phyloP scores from a whole-genome alignment of 2,797 vertebrate genomes.

The Artibeus lituratus region DNA sequence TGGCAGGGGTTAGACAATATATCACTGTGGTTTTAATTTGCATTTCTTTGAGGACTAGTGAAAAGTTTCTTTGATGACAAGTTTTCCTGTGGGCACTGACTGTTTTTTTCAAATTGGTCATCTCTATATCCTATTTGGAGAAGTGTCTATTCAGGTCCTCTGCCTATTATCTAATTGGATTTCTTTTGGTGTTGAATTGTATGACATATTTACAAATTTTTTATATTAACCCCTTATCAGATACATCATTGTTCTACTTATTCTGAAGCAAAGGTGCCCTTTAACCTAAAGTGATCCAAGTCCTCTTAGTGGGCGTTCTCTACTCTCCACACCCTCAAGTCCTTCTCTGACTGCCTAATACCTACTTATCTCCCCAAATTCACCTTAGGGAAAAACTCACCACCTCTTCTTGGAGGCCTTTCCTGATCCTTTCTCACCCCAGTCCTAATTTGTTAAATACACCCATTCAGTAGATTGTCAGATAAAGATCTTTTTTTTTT shows the following conservation, averaged over 20 bases:
- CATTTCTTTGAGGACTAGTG: neutral
- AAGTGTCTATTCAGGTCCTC: neutral
- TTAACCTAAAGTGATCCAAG: neutral
- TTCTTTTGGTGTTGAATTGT: neutral
- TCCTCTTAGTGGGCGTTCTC: neutral
- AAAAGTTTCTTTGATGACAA: too few relatives aligned
- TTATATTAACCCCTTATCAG: neutral
- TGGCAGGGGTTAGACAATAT: neutral
- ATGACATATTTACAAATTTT: neutral
- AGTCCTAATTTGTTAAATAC: neutral
- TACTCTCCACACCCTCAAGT: neutral
- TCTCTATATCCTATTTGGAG: neutral
- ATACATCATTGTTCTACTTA: neutral
- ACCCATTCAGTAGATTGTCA: neutral
- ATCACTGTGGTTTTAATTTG: neutral
- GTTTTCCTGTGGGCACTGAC: too few relatives aligned
- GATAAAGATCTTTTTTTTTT: neutral
- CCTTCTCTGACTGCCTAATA: neutral
- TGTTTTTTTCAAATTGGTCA: neutral
- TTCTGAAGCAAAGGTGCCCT: neutral
- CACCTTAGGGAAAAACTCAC: neutral
- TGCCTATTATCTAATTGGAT: neutral
- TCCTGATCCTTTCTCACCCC: neutral
- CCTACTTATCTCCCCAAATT: neutral
- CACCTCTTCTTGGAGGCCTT: neutral